Conservation (phyloP, 2,888 invertebrate genomes). For the Fragum fragum region DNA sequence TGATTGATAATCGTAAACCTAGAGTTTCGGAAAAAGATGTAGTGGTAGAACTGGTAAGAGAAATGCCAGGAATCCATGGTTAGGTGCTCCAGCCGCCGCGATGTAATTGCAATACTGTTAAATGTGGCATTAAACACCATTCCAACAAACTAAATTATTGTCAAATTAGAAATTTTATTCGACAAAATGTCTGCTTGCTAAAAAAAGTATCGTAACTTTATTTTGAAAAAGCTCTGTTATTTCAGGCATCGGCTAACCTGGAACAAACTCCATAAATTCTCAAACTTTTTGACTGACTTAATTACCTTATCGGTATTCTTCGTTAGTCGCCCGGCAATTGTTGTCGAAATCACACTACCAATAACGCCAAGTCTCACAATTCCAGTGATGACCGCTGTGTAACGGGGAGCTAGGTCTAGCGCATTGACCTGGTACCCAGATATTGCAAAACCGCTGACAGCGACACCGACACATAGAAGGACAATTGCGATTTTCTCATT, state of each 20-base stretch:
- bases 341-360: constrained; percentile 69
- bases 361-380: constrained; percentile 71
- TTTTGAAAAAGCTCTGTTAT: too few relatives aligned
- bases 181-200: too few relatives aligned
- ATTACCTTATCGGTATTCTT: background rate
- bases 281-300: background rate
- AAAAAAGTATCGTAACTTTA: too few relatives aligned
- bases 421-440: constrained; percentile 80
- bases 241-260: background rate
- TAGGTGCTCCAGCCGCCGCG: too few relatives aligned
- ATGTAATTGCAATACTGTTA: too few relatives aligned
- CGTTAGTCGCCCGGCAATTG: background rate
- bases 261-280: background rate
- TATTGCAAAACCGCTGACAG: constrained; percentile 78
- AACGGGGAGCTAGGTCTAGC: constrained; percentile 76
- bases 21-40: too few relatives aligned
- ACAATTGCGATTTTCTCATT: constrained; percentile 53
- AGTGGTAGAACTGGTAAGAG: too few relatives aligned
- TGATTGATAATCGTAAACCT: too few relatives aligned
- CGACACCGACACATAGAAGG: constrained; percentile 74
- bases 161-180: too few relatives aligned
- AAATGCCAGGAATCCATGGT: too few relatives aligned
- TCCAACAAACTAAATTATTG: too few relatives aligned
- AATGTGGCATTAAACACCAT: too few relatives aligned
- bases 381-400: constrained; percentile 72